These are phyloP conservation scores for Chymomyza fuscimana DNA, from an alignment of 2,888 invertebrate genomes.

Conservation along the genomic window DNA sequence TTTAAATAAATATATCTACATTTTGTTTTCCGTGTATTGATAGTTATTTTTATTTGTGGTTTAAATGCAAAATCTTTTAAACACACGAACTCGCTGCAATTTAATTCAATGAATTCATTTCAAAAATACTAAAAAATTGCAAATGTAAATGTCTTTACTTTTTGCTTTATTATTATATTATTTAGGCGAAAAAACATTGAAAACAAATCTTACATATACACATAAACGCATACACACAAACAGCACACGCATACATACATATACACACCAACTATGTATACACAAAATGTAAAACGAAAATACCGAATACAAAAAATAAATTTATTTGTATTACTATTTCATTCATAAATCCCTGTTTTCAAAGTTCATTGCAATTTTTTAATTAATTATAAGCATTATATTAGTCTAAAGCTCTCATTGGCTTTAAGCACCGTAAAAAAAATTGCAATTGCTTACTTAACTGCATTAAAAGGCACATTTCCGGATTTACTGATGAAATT, in stretches of 20 bases:
- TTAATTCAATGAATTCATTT: no score
- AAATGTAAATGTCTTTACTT: no score
- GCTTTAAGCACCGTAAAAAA: not conserved
- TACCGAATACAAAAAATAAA: conserved; percentile 23
- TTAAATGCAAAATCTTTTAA: no score
- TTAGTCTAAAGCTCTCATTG: not conserved
- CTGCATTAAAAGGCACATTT: not conserved
- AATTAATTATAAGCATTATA: not conserved
- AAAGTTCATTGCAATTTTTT: not conserved
- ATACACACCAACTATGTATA: conserved; percentile 48
- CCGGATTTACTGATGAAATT: no score
- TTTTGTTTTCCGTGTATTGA: not conserved
- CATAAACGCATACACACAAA: not conserved
- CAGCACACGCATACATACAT: conserved; percentile 9
- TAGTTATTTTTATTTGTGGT: no score
- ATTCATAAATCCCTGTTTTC: conserved; percentile 51
- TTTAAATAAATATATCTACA: not conserved
- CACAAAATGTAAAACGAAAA: conserved; percentile 57
- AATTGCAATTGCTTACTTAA: not conserved
- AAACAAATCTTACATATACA: not conserved
- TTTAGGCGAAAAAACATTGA: not conserved
- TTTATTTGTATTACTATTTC: conserved; percentile 35
- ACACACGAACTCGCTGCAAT: no score
- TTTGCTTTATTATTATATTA: no score
- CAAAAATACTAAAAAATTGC: no score